Evolutionary conservation across 1,140 invertebrate species (phyloP).

Genomic region (Formica exsecta): DNA sequence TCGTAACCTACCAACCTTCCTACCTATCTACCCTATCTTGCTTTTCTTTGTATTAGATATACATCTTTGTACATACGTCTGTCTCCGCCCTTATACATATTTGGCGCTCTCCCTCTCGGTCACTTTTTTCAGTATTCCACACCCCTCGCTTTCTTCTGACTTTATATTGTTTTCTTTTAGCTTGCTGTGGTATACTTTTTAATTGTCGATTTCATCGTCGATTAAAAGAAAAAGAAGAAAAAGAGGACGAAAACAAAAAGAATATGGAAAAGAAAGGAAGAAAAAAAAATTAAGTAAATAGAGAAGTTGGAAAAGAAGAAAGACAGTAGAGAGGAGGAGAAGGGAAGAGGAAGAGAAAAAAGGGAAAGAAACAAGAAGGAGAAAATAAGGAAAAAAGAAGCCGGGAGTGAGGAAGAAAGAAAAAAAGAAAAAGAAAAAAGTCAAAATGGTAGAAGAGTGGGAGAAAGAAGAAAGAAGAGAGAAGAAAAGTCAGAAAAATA

Average conservation of each 20-base stretch:
- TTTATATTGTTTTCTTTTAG: conserved; percentile 62
- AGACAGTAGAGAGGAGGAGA: background rate
- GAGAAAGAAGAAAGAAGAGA: background rate
- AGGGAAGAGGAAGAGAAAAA: background rate
- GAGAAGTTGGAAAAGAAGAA: background rate
- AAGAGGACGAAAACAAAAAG: background rate
- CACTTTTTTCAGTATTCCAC: conserved; percentile 11
- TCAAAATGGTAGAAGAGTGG: background rate
- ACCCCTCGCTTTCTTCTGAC: background rate
- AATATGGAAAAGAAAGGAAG: background rate
- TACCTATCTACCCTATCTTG: conserved; percentile 60
- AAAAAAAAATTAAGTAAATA: conserved; percentile 22
- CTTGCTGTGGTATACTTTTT: conserved; percentile 13
- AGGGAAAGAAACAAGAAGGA: background rate
- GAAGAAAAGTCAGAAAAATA: background rate
- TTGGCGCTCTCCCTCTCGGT: conserved; percentile 30
- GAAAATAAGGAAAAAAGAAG: background rate
- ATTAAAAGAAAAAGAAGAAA: background rate
- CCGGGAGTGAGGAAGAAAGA: background rate
- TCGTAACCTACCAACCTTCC: conserved; percentile 7
- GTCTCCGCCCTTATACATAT: conserved; percentile 66
- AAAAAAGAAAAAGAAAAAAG: background rate
- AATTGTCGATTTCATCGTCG: background rate
- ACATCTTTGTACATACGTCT: conserved; percentile 68
- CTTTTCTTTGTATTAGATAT: conserved; percentile 48